Conservation (phyloP, 2,113 vertebrate species). For the Oryzias woworae region DNA sequence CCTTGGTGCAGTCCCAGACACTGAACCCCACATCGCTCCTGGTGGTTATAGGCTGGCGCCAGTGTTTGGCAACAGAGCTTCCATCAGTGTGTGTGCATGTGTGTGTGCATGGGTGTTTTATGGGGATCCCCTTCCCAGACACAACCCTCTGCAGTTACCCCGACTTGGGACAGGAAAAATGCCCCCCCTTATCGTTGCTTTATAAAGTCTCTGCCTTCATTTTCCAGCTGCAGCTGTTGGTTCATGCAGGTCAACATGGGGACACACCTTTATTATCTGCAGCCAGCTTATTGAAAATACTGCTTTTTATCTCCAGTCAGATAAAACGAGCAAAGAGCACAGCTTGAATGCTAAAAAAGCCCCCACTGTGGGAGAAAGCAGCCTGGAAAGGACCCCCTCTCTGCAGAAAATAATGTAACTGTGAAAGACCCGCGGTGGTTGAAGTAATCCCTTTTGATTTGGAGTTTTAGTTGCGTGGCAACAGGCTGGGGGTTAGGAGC, state of each 20-base stretch:
- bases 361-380: conserved; percentile 25
- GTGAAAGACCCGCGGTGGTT: conserved; percentile 40
- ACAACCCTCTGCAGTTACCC: no score
- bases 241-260: conserved; percentile 5
- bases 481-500: conserved; percentile 59
- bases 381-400: conserved; percentile 14
- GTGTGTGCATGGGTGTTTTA: no score
- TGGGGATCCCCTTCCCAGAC: no score
- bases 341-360: conserved; percentile 19
- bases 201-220: conserved; percentile 9
- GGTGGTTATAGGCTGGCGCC: no score
- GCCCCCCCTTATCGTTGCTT: no score
- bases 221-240: conserved; percentile 16
- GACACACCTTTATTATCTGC: no score
- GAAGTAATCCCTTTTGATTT: conserved; percentile 67
- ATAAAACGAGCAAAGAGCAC: conserved; percentile 21
- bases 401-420: conserved; percentile 34
- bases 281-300: no score
- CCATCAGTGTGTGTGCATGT: no score
- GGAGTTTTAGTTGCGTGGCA: conserved; percentile 72
- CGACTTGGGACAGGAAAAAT: no score
- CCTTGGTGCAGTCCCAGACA: no score
- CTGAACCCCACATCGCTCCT: no score
- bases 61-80: no score
- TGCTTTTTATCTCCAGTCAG: neutral